Evolutionary conservation across 2,888 invertebrate species (phyloP).

Genomic region (Parnassius glacialis): DNA sequence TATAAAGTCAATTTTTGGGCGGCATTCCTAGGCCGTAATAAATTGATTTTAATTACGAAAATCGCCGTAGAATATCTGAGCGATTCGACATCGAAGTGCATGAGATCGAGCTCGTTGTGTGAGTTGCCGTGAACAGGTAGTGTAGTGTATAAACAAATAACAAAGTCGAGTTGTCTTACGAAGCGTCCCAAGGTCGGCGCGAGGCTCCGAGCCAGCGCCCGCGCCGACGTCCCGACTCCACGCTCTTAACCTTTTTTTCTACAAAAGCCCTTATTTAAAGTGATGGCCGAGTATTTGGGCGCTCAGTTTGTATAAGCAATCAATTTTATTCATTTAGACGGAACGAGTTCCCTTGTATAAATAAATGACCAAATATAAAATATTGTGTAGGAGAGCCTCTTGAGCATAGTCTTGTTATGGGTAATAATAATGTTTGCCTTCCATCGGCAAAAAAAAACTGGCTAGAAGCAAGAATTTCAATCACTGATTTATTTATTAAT

Average conservation of each 20-base stretch:
- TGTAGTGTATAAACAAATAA: conserved; percentile 80
- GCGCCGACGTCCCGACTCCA: conserved; percentile 47
- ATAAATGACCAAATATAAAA: conserved; percentile 70
- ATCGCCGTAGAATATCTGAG: conserved; percentile 74
- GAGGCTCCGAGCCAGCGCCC: conserved; percentile 42
- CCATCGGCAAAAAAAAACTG: conserved; percentile 19
- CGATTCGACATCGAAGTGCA: conserved; percentile 59
- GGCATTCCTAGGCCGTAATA: conserved; percentile 65
- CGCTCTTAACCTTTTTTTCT: conserved; percentile 60
- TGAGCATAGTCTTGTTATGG: conserved; percentile 47
- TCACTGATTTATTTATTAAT: background rate
- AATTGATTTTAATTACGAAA: conserved; percentile 75
- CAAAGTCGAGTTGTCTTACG: conserved; percentile 79
- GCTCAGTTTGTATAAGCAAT: conserved; percentile 80
- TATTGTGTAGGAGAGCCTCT: conserved; percentile 50
- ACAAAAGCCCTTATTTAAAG: conserved; percentile 76
- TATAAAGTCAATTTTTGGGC: conserved; percentile 60
- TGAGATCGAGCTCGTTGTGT: conserved; percentile 41
- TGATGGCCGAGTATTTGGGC: conserved; percentile 78
- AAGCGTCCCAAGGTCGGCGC: conserved; percentile 69
- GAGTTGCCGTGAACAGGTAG: conserved; percentile 66
- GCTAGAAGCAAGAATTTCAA: conserved; percentile 9
- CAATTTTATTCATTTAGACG: conserved; percentile 81
- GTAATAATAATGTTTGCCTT: conserved; percentile 44
- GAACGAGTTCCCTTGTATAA: conserved; percentile 69